Evolutionary conservation across 2,113 vertebrate species (phyloP), one percentile per base, ranked within the genome.

Genomic region (Antennarius striatus): DNA sequence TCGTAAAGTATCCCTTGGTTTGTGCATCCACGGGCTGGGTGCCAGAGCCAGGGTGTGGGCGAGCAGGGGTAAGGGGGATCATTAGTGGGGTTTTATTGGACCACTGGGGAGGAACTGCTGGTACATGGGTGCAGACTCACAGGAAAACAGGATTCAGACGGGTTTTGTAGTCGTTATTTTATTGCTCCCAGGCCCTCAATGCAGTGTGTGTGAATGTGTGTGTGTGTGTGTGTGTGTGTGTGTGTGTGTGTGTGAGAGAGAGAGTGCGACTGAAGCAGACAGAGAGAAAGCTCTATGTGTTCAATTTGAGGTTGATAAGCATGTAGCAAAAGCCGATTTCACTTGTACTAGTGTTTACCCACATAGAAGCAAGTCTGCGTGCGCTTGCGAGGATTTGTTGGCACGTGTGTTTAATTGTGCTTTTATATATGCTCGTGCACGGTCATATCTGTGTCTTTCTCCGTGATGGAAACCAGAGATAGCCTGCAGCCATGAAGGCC

Each of bases 21-120:
- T 80, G 82, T 86, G 80, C 84, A 89, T 89, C 81, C 72, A 88
- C 78, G 42, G 84, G 87, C 86, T 58, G 69, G 71, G 81, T 85
- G 88, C 88, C 86, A 86, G 86, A 82, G 61, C 78, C 60, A 47
- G 82, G 85, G 85, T 81, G 85, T 89, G 86, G 84, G 87, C 62
- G 57, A 70, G 61, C 60, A 63, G 68, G 81, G 79, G 71, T 55
- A 80, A 86, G 72, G 79, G 76, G 78, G 81, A 86, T 91, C 90
- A 92, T 91, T 91, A 92, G 87, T 84, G 84, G 73, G 83, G 62
- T 91, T 93, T 93, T 92, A 92, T 92, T 89, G 90, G 88, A 82
- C 73, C 73, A 30, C 59, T 82, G 87, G 85, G 82, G 82, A 87
- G 82, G 80, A 91, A 81, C 75, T 68, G 42, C 79, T 83, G 83